Evolutionary conservation across 30 jellyfish, hydroid and myxozoan species (phyloP), one percentile per base, ranked within the genome.

Genomic region (Nemopilema nomurai): DNA sequence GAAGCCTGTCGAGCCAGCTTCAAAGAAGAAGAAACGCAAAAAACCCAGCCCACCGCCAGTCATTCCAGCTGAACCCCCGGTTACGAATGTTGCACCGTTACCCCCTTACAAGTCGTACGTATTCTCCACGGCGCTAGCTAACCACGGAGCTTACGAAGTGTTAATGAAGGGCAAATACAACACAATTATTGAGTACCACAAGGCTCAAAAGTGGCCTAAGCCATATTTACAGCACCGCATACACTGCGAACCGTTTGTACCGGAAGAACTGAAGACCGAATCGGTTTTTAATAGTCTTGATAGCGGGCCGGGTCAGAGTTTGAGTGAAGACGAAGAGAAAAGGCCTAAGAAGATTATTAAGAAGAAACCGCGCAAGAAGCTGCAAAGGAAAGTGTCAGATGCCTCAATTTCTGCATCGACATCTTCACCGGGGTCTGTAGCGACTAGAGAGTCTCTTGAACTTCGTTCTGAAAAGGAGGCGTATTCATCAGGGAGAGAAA

Each of bases 81-180:
- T 77, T 0, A 31, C 71, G 19, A 24, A 62, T 65, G 63, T 32
- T 41, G 77, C 81, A 29, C 74, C 92, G 0, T 19, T 76, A 21
- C 92, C 85, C 9, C 82, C 95, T 20, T 49, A 67, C 78, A 92
- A 76, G 66, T 71, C 93, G 28, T 94, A 72, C 83, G 99, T 88
- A 19, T 94, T 94, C 77, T 94, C 99, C 3, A 94, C 99, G 27
- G 99, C 93, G 4, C 81, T 94, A 83, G 99, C 99, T 13, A 94
- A 94, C 82, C 89, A 96, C 23, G 97, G 89, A 26, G 99, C 99
- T 6, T 87, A 82, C 32, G 94, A 85, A 70, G 99, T 96, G n/a
- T 84, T 92, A 51, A 74, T 73, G 80, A 89, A 88, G 74, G 97
- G 99, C n/a, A 72, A 71, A 31, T 94, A 71, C 85, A 83, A 76